Evolutionary conservation across 2,797 vertebrate genomes (phyloP).

Genomic region (Atherinosoma microstoma): DNA sequence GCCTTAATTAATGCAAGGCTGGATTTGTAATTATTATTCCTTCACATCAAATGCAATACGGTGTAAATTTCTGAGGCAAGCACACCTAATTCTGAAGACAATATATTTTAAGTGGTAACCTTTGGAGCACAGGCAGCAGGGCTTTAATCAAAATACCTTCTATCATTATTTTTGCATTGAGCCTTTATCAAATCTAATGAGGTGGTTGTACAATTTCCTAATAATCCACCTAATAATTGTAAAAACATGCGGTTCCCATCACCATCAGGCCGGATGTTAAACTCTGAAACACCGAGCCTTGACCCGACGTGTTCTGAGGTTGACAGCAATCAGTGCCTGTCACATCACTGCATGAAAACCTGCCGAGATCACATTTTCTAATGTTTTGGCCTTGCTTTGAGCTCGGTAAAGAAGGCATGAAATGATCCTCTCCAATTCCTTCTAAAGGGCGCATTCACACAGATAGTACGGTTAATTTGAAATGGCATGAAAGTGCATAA

Average conservation of each 20-base stretch:
- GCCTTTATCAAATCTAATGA: constrained; percentile 4
- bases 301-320: constrained; percentile 1
- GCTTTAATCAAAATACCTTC: constrained; percentile 33
- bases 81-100: constrained; percentile 22
- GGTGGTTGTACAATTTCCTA: constrained; percentile 4
- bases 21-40: neutral
- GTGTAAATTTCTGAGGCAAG: constrained; percentile 26
- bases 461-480: no score
- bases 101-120: neutral
- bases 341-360: constrained; percentile 37
- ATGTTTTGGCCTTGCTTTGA: constrained; percentile 32
- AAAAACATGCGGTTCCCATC: constrained; percentile 11
- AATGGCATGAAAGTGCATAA: no score
- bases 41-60: constrained; percentile 16
- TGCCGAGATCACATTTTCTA: constrained; percentile 17
- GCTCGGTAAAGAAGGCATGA: constrained; percentile 5
- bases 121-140: constrained; percentile 17
- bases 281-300: constrained; percentile 1
- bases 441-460: constrained; percentile 3
- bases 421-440: constrained; percentile 30
- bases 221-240: constrained; percentile 18
- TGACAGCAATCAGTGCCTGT: constrained; percentile 24
- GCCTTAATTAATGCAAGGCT: neutral
- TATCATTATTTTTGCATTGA: neutral
- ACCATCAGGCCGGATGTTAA: neutral